phyloP scores from a whole-genome alignment of 2,113 vertebrate species.

The Parus major region DNA sequence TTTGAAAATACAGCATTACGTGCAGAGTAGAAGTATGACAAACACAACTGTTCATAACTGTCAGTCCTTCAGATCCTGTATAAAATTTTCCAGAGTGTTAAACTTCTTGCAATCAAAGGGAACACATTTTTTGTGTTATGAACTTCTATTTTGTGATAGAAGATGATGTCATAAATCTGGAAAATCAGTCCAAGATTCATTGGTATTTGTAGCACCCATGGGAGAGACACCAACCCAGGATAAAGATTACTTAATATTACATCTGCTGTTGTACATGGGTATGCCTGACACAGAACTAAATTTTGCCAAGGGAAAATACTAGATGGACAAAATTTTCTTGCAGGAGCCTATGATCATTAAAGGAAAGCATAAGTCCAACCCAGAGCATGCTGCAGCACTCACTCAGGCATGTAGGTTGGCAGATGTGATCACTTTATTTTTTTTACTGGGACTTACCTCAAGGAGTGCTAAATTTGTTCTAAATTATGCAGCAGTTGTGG shows the following conservation, averaged over 20 bases:
- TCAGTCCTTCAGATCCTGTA: not conserved
- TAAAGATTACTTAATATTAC: not conserved
- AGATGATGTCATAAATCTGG: slow-evolving; percentile 15
- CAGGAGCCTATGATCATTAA: not conserved
- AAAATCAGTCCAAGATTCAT: not conserved
- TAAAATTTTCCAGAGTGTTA: slow-evolving; percentile 22
- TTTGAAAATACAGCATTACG: not conserved
- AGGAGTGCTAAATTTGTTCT: slow-evolving; percentile 45
- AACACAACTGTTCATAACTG: not conserved
- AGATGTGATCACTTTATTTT: slow-evolving; percentile 31
- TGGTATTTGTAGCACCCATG: not conserved
- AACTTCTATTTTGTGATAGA: not conserved
- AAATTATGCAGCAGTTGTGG: slow-evolving; percentile 45
- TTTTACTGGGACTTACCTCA: slow-evolving; percentile 35
- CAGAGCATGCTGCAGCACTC: not conserved
- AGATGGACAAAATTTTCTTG: not conserved
- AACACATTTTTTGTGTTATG: slow-evolving; percentile 24
- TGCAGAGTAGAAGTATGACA: not conserved
- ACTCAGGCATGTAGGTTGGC: not conserved
- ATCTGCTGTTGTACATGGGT: not conserved
- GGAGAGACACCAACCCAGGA: not conserved
- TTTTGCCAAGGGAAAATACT: not conserved
- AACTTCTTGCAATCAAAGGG: not conserved
- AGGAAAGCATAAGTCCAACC: not conserved
- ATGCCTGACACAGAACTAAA: not conserved